Percentiles rank a stretch among this genome's conserved stretches.
Conservation (phyloP, 2,888 invertebrate species). For the Polydrusus pterygomalis region DNA sequence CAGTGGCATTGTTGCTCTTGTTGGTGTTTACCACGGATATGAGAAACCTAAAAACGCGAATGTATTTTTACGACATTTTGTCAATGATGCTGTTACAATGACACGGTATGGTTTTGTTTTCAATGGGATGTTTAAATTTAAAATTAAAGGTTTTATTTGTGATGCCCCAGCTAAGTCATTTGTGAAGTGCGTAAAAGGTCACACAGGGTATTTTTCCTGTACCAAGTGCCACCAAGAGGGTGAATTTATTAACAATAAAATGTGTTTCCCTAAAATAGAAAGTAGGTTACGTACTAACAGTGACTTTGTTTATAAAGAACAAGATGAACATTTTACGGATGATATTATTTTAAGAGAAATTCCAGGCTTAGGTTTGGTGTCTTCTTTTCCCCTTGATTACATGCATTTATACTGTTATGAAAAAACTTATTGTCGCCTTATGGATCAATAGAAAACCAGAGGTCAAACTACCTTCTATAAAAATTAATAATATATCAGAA, state of each 20-base stretch:
- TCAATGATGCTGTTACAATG: constrained; percentile 44
- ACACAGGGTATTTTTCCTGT: constrained; percentile 58
- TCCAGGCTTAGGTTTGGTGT: constrained; percentile 58
- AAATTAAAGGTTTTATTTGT: constrained; percentile 54
- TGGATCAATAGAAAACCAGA: constrained; percentile 38
- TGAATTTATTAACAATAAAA: constrained; percentile 33
- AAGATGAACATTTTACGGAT: constrained; percentile 56
- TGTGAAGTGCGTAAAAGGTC: constrained; percentile 55
- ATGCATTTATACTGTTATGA: constrained; percentile 55
- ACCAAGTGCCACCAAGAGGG: constrained; percentile 57
- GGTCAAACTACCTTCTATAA: constrained; percentile 13
- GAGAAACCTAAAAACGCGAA: constrained; percentile 56
- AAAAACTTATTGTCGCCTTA: constrained; percentile 41
- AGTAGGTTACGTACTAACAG: constrained; percentile 44
- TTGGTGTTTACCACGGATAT: constrained; percentile 56
- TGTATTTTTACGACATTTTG: constrained; percentile 50
- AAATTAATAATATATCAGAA: constrained; percentile 23
- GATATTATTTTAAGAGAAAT: constrained; percentile 53
- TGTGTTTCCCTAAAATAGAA: constrained; percentile 54
- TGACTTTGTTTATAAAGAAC: constrained; percentile 45
- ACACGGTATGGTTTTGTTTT: constrained; percentile 26
- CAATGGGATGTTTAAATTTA: constrained; percentile 40
- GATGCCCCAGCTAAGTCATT: constrained; percentile 59
- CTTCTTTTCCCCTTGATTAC: constrained; percentile 57
- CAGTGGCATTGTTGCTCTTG: constrained; percentile 53